Conservation (phyloP, 2,888 invertebrate genomes). For the Thyatira batis region DNA sequence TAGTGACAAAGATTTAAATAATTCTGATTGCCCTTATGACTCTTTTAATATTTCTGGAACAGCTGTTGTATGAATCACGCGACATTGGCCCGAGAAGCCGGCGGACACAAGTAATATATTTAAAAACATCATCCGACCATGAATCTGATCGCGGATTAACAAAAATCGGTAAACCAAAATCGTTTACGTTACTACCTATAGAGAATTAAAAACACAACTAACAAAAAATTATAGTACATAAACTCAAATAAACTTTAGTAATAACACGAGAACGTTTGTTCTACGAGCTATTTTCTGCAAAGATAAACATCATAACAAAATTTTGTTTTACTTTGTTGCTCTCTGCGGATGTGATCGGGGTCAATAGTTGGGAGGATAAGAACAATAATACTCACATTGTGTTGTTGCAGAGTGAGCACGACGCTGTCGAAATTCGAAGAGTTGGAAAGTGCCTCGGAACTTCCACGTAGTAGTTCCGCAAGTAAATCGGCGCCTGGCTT, state of each 20-base stretch:
- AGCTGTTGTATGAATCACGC: slow-evolving; percentile 73
- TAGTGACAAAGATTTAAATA: slow-evolving; percentile 61
- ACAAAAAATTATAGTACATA: slow-evolving; percentile 49
- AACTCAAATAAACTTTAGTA: slow-evolving; percentile 61
- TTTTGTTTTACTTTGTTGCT: slow-evolving; percentile 60
- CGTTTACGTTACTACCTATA: slow-evolving; percentile 26
- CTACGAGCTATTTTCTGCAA: slow-evolving; percentile 62
- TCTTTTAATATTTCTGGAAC: slow-evolving; percentile 69
- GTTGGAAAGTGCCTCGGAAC: slow-evolving; percentile 89
- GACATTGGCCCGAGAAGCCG: slow-evolving; percentile 70
- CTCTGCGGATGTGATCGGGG: slow-evolving; percentile 49
- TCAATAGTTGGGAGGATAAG: slow-evolving; percentile 41
- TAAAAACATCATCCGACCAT: slow-evolving; percentile 57
- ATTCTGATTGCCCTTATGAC: slow-evolving; percentile 70
- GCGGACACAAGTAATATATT: slow-evolving; percentile 59
- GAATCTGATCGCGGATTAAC: slow-evolving; percentile 63
- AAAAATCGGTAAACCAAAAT: slow-evolving; percentile 39
- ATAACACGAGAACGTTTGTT: slow-evolving; percentile 59
- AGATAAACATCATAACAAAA: slow-evolving; percentile 66
- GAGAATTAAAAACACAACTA: slow-evolving; percentile 30
- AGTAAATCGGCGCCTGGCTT: slow-evolving; percentile 84
- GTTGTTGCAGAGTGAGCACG: slow-evolving; percentile 74
- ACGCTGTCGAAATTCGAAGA: slow-evolving; percentile 79
- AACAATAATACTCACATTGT: slow-evolving; percentile 69
- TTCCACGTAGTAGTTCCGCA: slow-evolving; percentile 89